phyloP scores from a whole-genome alignment of 2,888 invertebrate genomes.

The Pristionchus fissidentatus region DNA sequence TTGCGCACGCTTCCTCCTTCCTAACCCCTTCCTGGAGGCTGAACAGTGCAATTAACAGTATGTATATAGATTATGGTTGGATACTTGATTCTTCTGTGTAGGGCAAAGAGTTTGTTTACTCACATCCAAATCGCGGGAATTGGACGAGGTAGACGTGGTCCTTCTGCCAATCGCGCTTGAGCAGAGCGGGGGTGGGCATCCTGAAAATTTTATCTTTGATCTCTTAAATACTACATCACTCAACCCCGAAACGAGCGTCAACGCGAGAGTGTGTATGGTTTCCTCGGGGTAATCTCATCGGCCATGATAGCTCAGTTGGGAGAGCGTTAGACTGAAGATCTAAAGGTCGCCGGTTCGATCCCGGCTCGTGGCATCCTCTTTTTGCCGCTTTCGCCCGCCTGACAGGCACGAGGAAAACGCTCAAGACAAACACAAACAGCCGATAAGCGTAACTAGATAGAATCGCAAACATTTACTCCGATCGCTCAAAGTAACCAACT shows the following conservation, averaged over 20 bases:
- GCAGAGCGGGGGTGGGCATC: conserved; percentile 62
- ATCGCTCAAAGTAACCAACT: no score
- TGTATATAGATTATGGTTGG: not conserved
- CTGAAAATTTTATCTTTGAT: not conserved
- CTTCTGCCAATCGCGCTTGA: conserved; percentile 72
- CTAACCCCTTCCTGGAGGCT: no score
- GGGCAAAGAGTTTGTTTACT: not conserved
- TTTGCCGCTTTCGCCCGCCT: conserved; percentile 3
- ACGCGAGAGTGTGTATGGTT: not conserved
- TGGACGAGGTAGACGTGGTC: conserved; percentile 94
- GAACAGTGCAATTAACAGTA: no score
- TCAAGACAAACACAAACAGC: not conserved
- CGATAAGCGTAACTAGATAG: no score
- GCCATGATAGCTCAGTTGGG: conserved; percentile 71
- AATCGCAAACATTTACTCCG: no score
- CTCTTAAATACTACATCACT: not conserved
- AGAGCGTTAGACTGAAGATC: conserved; percentile 74
- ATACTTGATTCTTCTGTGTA: no score
- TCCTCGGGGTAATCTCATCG: not conserved
- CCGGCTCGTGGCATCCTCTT: conserved; percentile 68
- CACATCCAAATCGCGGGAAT: conserved; percentile 85
- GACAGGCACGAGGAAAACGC: not conserved
- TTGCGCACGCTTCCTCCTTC: no score
- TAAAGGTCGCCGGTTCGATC: conserved; percentile 73
- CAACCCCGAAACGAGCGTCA: not conserved